Conservation (phyloP, 2,888 invertebrate genomes). For the Volucella inanis region DNA sequence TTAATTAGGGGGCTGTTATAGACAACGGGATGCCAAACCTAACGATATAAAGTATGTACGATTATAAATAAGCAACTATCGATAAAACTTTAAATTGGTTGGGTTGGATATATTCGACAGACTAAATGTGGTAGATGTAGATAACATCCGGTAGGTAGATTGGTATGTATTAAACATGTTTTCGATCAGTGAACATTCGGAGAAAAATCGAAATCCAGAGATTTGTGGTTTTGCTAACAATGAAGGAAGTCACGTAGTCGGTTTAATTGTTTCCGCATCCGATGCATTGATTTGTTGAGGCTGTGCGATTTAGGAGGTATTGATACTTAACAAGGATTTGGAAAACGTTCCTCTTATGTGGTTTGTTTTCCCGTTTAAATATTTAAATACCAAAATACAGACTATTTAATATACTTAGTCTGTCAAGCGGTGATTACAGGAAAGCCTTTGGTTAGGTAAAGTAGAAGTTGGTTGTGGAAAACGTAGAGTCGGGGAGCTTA, state of each 20-base stretch:
- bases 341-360: too few relatives aligned
- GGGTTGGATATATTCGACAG: not conserved
- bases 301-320: too few relatives aligned
- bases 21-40: not conserved
- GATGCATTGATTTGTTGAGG: too few relatives aligned
- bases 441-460: too few relatives aligned
- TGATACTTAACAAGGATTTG: too few relatives aligned
- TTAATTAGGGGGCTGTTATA: constrained; percentile 47
- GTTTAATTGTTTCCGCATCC: not conserved
- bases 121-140: not conserved
- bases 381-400: too few relatives aligned
- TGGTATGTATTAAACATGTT: not conserved
- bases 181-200: not conserved
- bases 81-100: constrained; percentile 13
- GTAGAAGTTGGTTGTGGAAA: too few relatives aligned
- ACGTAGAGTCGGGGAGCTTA: too few relatives aligned
- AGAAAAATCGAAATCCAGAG: constrained; percentile 27
- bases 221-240: constrained; percentile 18
- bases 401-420: too few relatives aligned
- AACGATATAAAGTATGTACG: constrained; percentile 14
- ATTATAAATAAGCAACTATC: not conserved
- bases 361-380: too few relatives aligned
- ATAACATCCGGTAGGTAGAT: not conserved
- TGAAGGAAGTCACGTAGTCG: constrained; percentile 5
- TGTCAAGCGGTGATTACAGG: too few relatives aligned